A percentile compares a stretch with the other conserved stretches of the same genome.
phyloP scores from a whole-genome alignment of 1,140 invertebrate species.

The Aphis gossypii region DNA sequence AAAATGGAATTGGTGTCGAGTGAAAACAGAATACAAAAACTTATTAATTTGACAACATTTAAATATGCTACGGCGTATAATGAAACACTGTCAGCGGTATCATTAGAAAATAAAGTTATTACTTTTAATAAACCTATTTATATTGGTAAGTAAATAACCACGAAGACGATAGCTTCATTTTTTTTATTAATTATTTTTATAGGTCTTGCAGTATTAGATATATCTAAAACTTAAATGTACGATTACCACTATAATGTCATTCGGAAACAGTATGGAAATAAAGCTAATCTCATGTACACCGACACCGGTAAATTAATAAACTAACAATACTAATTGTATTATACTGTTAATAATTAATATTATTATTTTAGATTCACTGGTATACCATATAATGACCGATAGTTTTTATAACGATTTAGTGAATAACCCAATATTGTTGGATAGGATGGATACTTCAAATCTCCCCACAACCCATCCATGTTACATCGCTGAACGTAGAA shows the following conservation, averaged over 20 bases:
- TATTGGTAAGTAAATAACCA: neutral
- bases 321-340: neutral
- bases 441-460: neutral
- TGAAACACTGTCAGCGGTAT: neutral
- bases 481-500: neutral
- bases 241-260: neutral
- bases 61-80: too few species aligned
- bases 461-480: neutral
- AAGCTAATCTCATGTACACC: neutral
- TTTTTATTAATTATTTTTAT: too few species aligned
- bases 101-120: conserved; percentile 7
- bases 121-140: neutral
- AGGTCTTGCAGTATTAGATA: neutral
- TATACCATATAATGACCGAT: too few species aligned
- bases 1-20: too few species aligned
- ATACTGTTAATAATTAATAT: too few species aligned
- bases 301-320: neutral
- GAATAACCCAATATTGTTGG: too few species aligned
- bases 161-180: too few species aligned
- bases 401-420: too few species aligned
- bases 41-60: too few species aligned
- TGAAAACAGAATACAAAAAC: too few species aligned
- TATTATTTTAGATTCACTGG: neutral
- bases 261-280: neutral
- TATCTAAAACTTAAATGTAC: neutral